Conservation (phyloP, 2,113 vertebrate genomes). For the Rhea pennata region DNA sequence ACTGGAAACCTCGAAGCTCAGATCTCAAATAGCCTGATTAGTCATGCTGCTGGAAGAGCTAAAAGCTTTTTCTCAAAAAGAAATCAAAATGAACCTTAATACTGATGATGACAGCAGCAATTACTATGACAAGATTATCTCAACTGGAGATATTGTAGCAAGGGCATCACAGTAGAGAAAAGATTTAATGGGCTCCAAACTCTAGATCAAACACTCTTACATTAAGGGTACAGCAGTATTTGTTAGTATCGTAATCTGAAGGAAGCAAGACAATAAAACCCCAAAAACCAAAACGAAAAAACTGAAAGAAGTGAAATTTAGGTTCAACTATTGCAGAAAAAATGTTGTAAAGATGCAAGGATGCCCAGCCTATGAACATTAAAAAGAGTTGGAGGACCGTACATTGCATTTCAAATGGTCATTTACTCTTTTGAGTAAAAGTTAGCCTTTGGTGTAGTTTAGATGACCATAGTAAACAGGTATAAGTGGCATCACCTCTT, state of each 20-base stretch:
- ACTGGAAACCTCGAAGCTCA: background rate
- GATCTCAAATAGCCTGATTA: background rate
- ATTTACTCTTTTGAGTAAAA: background rate
- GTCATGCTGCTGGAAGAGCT: background rate
- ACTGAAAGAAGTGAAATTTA: background rate
- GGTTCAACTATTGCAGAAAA: background rate
- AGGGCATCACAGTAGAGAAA: background rate
- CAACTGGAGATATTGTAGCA: background rate
- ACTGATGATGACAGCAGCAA: slow-evolving; percentile 18
- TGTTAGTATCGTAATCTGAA: background rate
- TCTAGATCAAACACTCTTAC: background rate
- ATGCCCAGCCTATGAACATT: background rate
- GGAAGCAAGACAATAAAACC: background rate
- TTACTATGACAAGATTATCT: slow-evolving; percentile 55
- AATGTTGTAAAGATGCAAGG: background rate
- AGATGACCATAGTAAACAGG: background rate
- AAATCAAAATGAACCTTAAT: slow-evolving; percentile 32
- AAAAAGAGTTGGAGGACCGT: background rate
- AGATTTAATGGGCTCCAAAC: slow-evolving; percentile 16
- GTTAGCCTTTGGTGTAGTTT: background rate
- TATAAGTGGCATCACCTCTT: background rate
- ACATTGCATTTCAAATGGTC: background rate
- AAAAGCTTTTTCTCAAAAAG: slow-evolving; percentile 9
- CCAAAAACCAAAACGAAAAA: too few relatives aligned
- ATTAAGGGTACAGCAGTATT: background rate